phyloP scores from a whole-genome alignment of 1,140 invertebrate species.

The Drosophila auraria region DNA sequence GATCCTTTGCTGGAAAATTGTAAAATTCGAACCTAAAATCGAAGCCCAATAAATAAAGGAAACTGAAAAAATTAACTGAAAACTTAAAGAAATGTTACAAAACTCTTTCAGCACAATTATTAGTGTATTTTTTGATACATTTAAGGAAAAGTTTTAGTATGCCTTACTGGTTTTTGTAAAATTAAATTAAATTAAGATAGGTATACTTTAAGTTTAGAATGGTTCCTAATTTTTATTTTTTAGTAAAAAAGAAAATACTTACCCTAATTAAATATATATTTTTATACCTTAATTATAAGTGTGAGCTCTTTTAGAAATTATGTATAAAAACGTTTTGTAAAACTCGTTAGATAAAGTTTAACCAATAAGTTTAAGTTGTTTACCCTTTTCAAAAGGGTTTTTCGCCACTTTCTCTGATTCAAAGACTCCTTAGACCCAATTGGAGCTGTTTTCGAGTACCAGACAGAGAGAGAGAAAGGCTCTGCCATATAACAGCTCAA shows the following conservation, averaged over 20 bases:
- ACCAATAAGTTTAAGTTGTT: too few species aligned
- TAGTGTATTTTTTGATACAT: neutral
- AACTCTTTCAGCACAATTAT: neutral
- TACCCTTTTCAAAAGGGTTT: neutral
- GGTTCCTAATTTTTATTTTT: too few species aligned
- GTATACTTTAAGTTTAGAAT: too few species aligned
- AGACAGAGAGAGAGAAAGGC: slow-evolving; percentile 18
- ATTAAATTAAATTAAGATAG: too few species aligned
- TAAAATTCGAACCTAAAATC: neutral
- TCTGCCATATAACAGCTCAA: slow-evolving; percentile 3
- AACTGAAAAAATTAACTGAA: neutral
- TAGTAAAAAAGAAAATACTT: too few species aligned
- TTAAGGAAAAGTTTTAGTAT: too few species aligned
- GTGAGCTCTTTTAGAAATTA: too few species aligned
- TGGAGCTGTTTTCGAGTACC: slow-evolving; percentile 2
- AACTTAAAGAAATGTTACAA: neutral
- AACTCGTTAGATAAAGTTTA: too few species aligned
- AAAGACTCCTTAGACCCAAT: slow-evolving; percentile 11
- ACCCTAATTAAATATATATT: too few species aligned
- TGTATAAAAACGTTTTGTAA: too few species aligned
- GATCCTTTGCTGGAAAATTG: neutral
- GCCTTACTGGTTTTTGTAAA: too few species aligned
- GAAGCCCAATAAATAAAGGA: neutral
- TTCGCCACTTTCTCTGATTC: slow-evolving; percentile 5
- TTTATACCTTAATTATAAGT: too few species aligned